Evolutionary conservation across 2,888 invertebrate species (phyloP), one percentile per base, ranked within the genome.

Genomic region (Spatulosminthurus flaviceps): DNA sequence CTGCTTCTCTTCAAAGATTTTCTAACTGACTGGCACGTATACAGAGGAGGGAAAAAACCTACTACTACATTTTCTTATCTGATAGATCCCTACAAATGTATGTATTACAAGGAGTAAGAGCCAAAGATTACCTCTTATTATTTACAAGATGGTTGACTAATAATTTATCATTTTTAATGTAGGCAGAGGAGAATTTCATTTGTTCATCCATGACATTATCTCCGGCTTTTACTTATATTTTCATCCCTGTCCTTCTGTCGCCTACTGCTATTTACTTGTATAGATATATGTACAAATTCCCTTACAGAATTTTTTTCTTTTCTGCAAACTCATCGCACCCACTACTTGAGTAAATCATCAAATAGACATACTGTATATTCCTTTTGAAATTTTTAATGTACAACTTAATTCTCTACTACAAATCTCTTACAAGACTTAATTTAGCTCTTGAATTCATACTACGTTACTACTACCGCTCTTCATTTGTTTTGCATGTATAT

Each of bases 291-390:
- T 51, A 11, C 16, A 51, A 1, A 64, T 4, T 34, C 34, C 34
- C 34, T 7, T 34, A 7, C 34, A 64, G 13, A 16, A 22, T 2
- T 11, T 64, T 64, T 64, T 9, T 64, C 13, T 11, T 64, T 64
- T 64, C 24, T 64, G 64, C 64, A 64, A 9, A 64, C 64, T 64
- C 64, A 64, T 64, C 64, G 64, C 64, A 64, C 64, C 64, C 26
- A 64, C 64, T 4, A 64, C 61, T n/a, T 34, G 34, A 51, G 51
- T 51, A 51, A 51, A 51, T 51, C 51, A 51, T 51, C n/a, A 51
- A 51, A 51, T 51, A 51, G 16, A 13, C 41, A 41, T 41, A 13
- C 41, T 51, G 16, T n/a, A 4, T 13, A 19, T n/a, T 16, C 51
- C 16, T 19, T 19, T 11, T 19, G 16, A 19, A 11, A 51, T 51